phyloP scores from a whole-genome alignment of 2,797 vertebrate genomes.

The Poecilia wingei region DNA sequence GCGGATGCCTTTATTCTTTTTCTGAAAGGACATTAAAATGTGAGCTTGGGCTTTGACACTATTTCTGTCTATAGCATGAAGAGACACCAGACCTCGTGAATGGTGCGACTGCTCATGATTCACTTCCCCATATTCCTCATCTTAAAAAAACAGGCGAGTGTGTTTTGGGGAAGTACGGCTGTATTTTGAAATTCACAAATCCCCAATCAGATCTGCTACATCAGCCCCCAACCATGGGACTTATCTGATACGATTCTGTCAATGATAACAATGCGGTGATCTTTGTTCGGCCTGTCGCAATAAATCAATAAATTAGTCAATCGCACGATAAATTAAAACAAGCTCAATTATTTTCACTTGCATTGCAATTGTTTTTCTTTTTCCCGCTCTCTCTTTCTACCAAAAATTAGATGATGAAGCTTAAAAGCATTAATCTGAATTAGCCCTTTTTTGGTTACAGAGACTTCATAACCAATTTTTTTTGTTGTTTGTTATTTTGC shows the following conservation, averaged over 20 bases:
- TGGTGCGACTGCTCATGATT: constrained; percentile 30
- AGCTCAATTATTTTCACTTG: too few species aligned
- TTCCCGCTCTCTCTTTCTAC: too few species aligned
- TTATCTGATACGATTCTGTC: neutral
- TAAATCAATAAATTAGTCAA: too few species aligned
- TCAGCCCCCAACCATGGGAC: neutral
- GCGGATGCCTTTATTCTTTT: constrained; percentile 74
- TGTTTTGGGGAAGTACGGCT: constrained; percentile 47
- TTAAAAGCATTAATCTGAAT: too few species aligned
- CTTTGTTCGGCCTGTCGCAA: too few species aligned
- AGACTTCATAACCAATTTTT: too few species aligned
- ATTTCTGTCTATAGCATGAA: constrained; percentile 58
- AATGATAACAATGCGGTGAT: neutral
- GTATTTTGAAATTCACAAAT: constrained; percentile 32
- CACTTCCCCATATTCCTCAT: constrained; percentile 19
- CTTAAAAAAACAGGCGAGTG: constrained; percentile 5
- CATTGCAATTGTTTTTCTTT: too few species aligned
- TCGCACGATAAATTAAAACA: too few species aligned
- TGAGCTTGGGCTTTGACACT: constrained; percentile 64
- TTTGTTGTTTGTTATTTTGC: too few species aligned
- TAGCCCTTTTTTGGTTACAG: too few species aligned
- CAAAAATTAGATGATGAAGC: too few species aligned
- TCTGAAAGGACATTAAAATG: constrained; percentile 76
- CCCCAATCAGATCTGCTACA: constrained; percentile 3
- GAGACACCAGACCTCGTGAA: constrained; percentile 57